Base-by-base conservation (phyloP, 2,888 invertebrate species). In the Dryobota labecula region DNA sequence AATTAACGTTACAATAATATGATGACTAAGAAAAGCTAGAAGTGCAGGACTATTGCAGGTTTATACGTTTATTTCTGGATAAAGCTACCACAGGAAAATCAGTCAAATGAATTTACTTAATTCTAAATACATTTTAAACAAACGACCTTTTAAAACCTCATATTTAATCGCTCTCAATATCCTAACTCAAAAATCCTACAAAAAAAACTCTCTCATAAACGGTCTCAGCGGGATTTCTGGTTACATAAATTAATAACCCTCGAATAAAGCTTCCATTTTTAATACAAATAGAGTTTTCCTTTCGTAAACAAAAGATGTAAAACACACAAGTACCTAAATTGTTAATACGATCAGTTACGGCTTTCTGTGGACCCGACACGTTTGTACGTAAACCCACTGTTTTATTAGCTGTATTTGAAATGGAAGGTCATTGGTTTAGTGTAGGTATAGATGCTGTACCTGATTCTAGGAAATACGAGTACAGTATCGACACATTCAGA, bases 321-420 rank as follows among this genome's bases (percentile, higher is more conserved):
- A 73, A 58, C 30, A 49, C 18, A 49, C 47, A 13, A 63, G 30
- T 47, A n/a, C n/a, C n/a, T n/a, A n/a, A 67, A 58, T 79, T 73
- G 62, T 67, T 58, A 67, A 62, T 24, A 24, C 41, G 60, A 57
- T 63, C 24, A 15, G 57, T 43, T 27, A n/a, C 53, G 20, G 30
- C 13, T 38, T 62, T 27, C 51, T 43, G 45, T 41, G 18, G 20
- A 20, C 38, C 51, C 45, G 4, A 53, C 51, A 63, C 57, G 15
- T 58, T 41, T 30, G 51, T 1, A 20, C 27, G 53, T 75, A 58
- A 63, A 58, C 33, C 57, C 2, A 53, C 13, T 20, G n/a, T 47
- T 70, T 76, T 73, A 68, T 24, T 36, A 76, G 47, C 13, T 43
- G 18, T 56, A 20, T 73, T 73, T 66, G 49, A 76, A 56, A 74